A percentile compares a stretch with the other conserved stretches of the same genome.
Conservation (phyloP, 2,113 vertebrate genomes). For the Corythaeola cristata region DNA sequence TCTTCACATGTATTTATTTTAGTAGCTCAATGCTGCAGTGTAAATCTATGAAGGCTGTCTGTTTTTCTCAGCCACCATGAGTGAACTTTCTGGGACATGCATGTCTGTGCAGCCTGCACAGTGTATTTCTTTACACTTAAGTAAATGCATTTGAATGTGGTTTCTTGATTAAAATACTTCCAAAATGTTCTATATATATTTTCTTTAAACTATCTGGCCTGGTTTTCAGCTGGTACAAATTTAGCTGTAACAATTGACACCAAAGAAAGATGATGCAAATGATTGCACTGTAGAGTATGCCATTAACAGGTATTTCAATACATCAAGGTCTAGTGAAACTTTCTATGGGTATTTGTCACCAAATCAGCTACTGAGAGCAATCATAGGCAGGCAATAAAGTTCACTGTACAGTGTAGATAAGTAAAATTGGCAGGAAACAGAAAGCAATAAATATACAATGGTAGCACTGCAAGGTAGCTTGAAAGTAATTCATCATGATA, state of each 20-base stretch:
- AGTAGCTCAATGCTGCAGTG: background rate
- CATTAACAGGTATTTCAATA: background rate
- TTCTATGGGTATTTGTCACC: background rate
- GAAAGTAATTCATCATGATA: slow-evolving; percentile 46
- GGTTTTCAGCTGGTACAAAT: background rate
- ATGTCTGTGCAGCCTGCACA: background rate
- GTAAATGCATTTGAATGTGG: background rate
- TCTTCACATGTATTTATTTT: background rate
- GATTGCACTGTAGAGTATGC: background rate
- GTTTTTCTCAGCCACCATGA: background rate
- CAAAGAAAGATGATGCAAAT: background rate
- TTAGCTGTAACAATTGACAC: background rate
- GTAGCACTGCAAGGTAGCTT: background rate
- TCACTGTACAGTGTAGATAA: background rate
- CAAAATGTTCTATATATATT: background rate
- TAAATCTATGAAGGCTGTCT: background rate
- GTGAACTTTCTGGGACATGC: background rate
- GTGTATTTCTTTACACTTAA: background rate
- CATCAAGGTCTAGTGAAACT: background rate
- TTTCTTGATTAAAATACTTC: background rate
- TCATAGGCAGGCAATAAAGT: background rate
- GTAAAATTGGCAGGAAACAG: slow-evolving; percentile 2
- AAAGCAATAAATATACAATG: slow-evolving; percentile 6
- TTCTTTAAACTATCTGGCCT: background rate
- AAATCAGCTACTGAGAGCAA: background rate